Evolutionary conservation across 2,888 invertebrate species (phyloP).

Genomic region (Rosalia funebris): DNA sequence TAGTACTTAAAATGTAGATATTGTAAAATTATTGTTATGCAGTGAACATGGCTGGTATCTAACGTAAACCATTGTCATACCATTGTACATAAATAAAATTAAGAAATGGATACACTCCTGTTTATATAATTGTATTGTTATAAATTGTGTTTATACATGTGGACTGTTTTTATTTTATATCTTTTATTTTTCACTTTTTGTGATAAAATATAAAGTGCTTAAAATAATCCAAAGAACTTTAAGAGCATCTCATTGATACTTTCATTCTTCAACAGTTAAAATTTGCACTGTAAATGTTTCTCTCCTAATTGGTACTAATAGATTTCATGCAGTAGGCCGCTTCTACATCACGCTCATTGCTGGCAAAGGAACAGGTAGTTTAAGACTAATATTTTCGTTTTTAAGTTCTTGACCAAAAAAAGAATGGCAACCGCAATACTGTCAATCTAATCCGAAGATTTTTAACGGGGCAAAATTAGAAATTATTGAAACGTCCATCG

Average conservation of each 20-base stretch:
- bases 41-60: constrained; percentile 49
- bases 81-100: constrained; percentile 56
- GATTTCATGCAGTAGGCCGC: constrained; percentile 40
- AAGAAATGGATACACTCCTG: constrained; percentile 59
- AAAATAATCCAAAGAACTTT: constrained; percentile 26
- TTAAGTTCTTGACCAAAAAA: constrained; percentile 37
- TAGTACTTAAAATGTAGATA: constrained; percentile 50
- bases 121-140: constrained; percentile 60
- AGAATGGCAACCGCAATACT: constrained; percentile 38
- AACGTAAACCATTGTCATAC: constrained; percentile 46
- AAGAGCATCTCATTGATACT: constrained; percentile 6
- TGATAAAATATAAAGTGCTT: constrained; percentile 39
- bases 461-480: constrained; percentile 15
- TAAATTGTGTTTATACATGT: constrained; percentile 59
- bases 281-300: constrained; percentile 41
- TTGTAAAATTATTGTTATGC: constrained; percentile 50
- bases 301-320: constrained; percentile 43
- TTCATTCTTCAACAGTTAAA: constrained; percentile 28
- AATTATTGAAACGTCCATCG: constrained; percentile 1
- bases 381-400: constrained; percentile 10
- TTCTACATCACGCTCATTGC: constrained; percentile 43
- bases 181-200: constrained; percentile 50
- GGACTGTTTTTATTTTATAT: constrained; percentile 58
- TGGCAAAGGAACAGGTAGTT: constrained; percentile 24
- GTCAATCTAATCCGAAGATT: constrained; percentile 22